Base-by-base conservation (phyloP, 2,113 vertebrate genomes). In the Tenebrosternarchus preto region DNA sequence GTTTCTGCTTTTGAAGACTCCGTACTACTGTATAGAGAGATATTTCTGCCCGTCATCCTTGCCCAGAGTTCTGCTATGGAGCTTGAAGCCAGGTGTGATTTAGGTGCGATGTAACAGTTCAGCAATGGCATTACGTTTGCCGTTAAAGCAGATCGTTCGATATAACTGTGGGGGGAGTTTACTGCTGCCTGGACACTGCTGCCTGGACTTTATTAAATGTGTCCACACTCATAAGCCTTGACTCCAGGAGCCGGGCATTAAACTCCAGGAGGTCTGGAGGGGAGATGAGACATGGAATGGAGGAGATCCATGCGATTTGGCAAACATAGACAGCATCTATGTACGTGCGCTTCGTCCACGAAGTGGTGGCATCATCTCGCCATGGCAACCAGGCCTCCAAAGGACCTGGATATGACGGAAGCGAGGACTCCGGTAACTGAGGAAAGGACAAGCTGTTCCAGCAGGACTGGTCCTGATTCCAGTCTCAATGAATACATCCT, bases 121-220 rank as follows among this genome's bases (percentile, higher is more conserved):
- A 73, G 60, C 3, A 20, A 56, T 20, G 43, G 27, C 69, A 55
- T 73, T 80, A 73, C 55, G 73, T 80, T 73, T 80, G 57, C 72
- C 69, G 64, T 80, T 80, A 63, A 73, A 63, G 20, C 4, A 16
- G 72, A 64, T 50, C 39, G 46, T 64, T 17, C n/a, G 68, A 63
- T 80, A 64, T 80, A 73, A 70, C 69, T 79, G 63, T 31, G 15
- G 25, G 64, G 61, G 55, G 73, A 50, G 31, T 39, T 73, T 66
- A 39, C 55, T 80, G 78, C 70, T n/a, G 19, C 22, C 9, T n/a
- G 46, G 70, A 56, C 43, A 7, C 60, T n/a, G n/a, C n/a, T n/a
- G n/a, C n/a, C n/a, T 56, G 20, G 17, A 1, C 20, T 66, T 80
- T 63, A 72, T 72, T 22, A 29, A n/a, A 39, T 5, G 64, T 73